Conservation (phyloP, 2,113 vertebrate species). For the Gavialis gangeticus region DNA sequence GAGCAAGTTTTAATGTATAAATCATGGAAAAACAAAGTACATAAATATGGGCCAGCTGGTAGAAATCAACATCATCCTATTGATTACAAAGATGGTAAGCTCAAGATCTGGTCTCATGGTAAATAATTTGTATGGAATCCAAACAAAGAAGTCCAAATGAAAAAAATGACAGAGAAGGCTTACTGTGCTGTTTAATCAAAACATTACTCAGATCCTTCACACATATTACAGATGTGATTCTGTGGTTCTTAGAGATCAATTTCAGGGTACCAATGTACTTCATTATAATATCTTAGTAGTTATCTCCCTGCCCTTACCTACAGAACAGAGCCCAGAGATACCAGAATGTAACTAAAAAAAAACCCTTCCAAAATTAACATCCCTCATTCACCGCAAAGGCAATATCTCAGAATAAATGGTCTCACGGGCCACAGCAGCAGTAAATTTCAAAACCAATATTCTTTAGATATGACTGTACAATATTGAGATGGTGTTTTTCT, state of each 20-base stretch:
- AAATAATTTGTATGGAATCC: not conserved
- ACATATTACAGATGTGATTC: not conserved
- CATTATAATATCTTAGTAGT: not conserved
- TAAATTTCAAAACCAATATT: not conserved
- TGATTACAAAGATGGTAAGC: not conserved
- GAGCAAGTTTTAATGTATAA: not conserved
- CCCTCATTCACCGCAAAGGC: not conserved
- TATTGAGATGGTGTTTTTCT: not conserved
- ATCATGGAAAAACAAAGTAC: not conserved
- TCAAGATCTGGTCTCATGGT: not conserved
- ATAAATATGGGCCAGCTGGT: not conserved
- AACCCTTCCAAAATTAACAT: not conserved
- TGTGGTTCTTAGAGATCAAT: not conserved
- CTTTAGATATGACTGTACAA: rapidly evolving
- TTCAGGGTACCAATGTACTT: rapidly evolving
- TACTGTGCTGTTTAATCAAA: not conserved
- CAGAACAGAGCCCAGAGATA: not conserved
- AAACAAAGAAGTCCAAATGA: not conserved
- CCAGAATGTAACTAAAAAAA: not conserved
- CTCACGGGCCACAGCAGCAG: not conserved
- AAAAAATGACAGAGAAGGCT: not conserved
- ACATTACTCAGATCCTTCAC: not conserved
- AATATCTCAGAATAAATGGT: not conserved
- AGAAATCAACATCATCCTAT: not conserved
- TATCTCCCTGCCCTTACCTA: not conserved